phyloP scores from a whole-genome alignment of 2,888 invertebrate species.

The Parnassius smintheus region DNA sequence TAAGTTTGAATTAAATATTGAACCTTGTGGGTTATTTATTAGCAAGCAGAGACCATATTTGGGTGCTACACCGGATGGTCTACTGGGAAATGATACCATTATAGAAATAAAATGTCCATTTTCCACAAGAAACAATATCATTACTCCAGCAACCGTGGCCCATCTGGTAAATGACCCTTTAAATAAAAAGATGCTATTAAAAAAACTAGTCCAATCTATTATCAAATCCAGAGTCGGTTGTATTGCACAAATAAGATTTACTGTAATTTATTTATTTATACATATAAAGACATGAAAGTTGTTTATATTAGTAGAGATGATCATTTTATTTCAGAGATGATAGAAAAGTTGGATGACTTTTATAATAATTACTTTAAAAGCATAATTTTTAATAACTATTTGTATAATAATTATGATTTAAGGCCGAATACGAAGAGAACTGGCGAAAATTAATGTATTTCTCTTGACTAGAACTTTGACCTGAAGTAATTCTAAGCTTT shows the following conservation, averaged over 20 bases:
- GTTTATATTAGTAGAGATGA: background rate
- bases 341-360: background rate
- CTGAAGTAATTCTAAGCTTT: too few species aligned
- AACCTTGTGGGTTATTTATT: too few species aligned
- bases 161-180: conserved; percentile 13
- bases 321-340: background rate
- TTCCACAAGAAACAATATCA: conserved; percentile 25
- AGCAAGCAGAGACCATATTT: too few species aligned
- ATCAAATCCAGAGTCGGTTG: conserved; percentile 11
- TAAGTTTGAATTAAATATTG: background rate
- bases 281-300: background rate
- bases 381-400: background rate
- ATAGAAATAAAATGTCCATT: conserved; percentile 34
- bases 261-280: background rate
- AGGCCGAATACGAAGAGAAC: too few species aligned
- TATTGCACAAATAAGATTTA: conserved; percentile 3
- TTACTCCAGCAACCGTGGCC: conserved; percentile 26
- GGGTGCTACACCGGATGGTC: conserved; percentile 27
- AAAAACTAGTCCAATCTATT: conserved; percentile 2
- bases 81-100: conserved; percentile 28
- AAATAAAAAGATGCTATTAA: too few species aligned
- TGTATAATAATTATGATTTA: background rate
- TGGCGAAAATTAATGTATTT: too few species aligned
- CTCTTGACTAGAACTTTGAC: too few species aligned
- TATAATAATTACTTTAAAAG: background rate